Evolutionary conservation across 1,140 invertebrate genomes (phyloP), one percentile per base, ranked within the genome.

Genomic region (Sarcophaga peregrina): DNA sequence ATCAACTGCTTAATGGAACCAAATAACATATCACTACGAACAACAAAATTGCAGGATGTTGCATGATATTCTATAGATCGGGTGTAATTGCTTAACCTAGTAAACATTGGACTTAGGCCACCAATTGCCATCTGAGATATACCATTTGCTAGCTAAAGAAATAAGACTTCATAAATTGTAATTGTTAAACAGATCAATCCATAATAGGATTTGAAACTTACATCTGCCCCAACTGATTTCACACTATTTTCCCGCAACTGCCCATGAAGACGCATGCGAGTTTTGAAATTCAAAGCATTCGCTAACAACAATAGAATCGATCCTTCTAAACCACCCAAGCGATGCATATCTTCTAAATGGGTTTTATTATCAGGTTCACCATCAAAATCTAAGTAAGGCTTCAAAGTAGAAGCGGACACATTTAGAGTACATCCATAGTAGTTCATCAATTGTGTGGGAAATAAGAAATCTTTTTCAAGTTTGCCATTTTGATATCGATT

Each of bases 1-100:
- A 46, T 13, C n/a, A 84, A 25, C 72, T 78, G 82, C 25, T 73
- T 76, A 0, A 84, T 50, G 4, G 84, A 73, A 11, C 82, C 80
- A 68, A 84, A 83, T 17, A 68, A 76, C 10, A 84, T 37, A 6
- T 48, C 72, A 15, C 78, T 76, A 11, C 82, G 82, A n/a, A 84
- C 82, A 7, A 84, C 81, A 46, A 83, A 84, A 2, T 81, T 80
- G 45, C n/a, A 72, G 5, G 73, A 72, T n/a, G 74, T 83, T 7
- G 74, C 58, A n/a, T 84, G 80, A 72, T 84, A 84, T 0, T 54
- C 37, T 5, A 50, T 6, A 3, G 84, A 81, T 10, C 20, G 46
- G 5, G 68, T 81, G 15, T 83, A 83, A 10, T 81, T 4, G 48
- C 68, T 11, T 5, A 62, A 15, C 52, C 72, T 11, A 3, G 15